These are phyloP conservation scores for Musca domestica DNA, from an alignment of 1,140 invertebrate genomes.

Conservation along the genomic window DNA sequence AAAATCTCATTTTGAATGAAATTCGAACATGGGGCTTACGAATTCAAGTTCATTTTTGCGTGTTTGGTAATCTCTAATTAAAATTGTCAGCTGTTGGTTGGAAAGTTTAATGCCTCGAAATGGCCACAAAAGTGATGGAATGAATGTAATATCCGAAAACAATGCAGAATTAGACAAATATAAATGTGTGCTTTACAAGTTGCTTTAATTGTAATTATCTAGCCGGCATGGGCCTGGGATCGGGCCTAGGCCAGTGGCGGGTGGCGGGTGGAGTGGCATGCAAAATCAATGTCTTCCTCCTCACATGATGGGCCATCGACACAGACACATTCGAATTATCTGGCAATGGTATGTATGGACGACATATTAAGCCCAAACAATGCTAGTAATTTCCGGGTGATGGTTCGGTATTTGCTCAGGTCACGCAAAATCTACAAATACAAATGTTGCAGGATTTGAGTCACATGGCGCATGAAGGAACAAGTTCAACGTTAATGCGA, in stretches of 20 bases:
- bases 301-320: background rate
- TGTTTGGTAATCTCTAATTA: no score
- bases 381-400: constrained; percentile 9
- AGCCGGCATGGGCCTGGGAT: background rate
- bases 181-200: constrained; percentile 1
- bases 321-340: background rate
- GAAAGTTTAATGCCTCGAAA: no score
- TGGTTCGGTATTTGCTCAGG: background rate
- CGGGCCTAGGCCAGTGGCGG: background rate
- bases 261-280: background rate
- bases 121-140: no score
- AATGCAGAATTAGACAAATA: no score
- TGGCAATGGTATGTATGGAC: background rate
- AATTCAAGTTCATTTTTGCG: no score
- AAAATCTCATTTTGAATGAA: no score
- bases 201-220: constrained; percentile 13
- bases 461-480: no score
- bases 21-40: no score
- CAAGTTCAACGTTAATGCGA: no score
- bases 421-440: background rate
- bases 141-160: no score
- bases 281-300: constrained; percentile 1
- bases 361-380: background rate
- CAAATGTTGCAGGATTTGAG: background rate
- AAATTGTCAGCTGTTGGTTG: no score